Percentiles rank a stretch among this genome's conserved stretches.
Evolutionary conservation across 1,140 invertebrate genomes (phyloP).

Genomic region (Cotesia typhae): DNA sequence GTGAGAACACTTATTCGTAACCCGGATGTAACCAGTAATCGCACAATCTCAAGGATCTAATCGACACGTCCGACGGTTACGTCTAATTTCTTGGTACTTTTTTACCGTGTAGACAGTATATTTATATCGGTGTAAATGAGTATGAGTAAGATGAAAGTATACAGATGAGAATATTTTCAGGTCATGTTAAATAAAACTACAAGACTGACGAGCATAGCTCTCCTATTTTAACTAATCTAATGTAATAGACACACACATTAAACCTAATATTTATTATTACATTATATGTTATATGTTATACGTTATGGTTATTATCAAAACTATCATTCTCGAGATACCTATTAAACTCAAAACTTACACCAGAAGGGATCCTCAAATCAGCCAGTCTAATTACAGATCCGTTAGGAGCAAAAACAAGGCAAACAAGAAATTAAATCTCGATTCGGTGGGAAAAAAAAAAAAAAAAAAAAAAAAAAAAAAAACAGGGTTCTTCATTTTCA

Average conservation of each 20-base stretch:
- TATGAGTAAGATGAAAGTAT: conserved; percentile 25
- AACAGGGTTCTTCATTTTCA: neutral
- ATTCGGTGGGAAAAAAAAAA: neutral
- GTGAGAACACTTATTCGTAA: conserved; percentile 28
- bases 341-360: neutral
- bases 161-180: conserved; percentile 28
- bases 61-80: conserved; percentile 21
- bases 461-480: neutral
- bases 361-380: conserved; percentile 3
- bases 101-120: neutral
- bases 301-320: neutral
- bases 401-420: conserved; percentile 10
- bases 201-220: neutral
- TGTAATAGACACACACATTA: conserved; percentile 1
- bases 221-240: too few species aligned
- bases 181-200: conserved; percentile 11
- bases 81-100: conserved; percentile 26
- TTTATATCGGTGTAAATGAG: neutral
- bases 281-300: neutral
- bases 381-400: neutral
- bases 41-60: conserved; percentile 11
- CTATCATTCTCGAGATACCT: neutral
- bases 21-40: conserved; percentile 25
- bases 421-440: neutral
- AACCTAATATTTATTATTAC: neutral